Percentiles rank a stretch among this genome's conserved stretches.
phyloP scores from a whole-genome alignment of 1,140 invertebrate genomes.

The Drosophila biarmipes region DNA sequence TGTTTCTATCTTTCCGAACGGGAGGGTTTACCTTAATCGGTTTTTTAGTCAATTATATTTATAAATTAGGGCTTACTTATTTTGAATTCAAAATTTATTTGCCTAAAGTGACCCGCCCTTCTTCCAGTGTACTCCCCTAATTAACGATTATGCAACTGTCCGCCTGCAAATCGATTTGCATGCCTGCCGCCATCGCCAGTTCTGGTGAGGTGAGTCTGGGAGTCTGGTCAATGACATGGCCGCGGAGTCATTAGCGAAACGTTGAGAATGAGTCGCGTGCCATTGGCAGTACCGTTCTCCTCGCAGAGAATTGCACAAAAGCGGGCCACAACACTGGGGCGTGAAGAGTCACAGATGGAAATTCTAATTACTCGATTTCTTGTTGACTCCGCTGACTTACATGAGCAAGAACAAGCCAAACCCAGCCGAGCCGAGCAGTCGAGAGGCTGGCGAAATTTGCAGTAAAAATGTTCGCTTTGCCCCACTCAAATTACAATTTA shows the following conservation, averaged over 20 bases:
- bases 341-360: conserved; percentile 65
- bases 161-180: conserved; percentile 68
- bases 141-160: conserved; percentile 64
- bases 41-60: too few relatives aligned
- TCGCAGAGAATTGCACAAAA: conserved; percentile 20
- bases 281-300: conserved; percentile 40
- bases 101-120: not conserved
- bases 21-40: too few relatives aligned
- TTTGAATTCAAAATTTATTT: too few relatives aligned
- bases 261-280: conserved; percentile 51
- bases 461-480: conserved; percentile 74
- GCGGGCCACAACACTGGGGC: conserved; percentile 52
- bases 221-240: conserved; percentile 42
- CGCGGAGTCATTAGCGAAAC: conserved; percentile 38
- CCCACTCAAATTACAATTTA: conserved; percentile 82
- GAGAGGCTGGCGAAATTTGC: conserved; percentile 49
- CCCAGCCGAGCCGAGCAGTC: conserved; percentile 1
- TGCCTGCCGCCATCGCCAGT: conserved; percentile 38
- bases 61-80: too few relatives aligned
- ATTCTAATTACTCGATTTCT: conserved; percentile 71
- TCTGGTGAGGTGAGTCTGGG: not conserved
- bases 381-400: conserved; percentile 54
- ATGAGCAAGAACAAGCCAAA: conserved; percentile 34
- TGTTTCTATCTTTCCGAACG: too few relatives aligned
- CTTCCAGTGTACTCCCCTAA: conserved; percentile 24